Percentiles rank a stretch among this genome's conserved stretches.
Conservation (phyloP, 1,140 invertebrate genomes). For the Polyergus mexicanus region DNA sequence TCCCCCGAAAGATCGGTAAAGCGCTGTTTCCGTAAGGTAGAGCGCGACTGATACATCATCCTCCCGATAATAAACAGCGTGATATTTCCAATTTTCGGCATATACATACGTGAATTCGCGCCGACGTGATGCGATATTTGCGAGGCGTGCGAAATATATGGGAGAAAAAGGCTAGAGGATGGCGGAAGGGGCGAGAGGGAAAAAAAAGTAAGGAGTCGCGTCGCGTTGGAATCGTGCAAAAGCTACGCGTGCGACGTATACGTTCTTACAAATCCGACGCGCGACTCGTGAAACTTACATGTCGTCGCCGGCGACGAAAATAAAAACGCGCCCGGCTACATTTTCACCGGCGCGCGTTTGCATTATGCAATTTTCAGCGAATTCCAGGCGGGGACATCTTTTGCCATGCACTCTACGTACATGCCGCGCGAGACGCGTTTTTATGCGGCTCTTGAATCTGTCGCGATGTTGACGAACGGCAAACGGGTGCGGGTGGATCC, state of each 20-base stretch:
- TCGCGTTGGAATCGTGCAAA: slow-evolving; percentile 44
- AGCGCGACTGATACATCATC: slow-evolving; percentile 59
- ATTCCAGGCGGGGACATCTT: slow-evolving; percentile 47
- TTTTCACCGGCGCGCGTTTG: slow-evolving; percentile 47
- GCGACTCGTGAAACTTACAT: slow-evolving; percentile 64
- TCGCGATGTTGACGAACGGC: slow-evolving; percentile 18
- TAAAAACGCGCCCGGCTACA: slow-evolving; percentile 32
- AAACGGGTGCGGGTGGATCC: slow-evolving; percentile 20
- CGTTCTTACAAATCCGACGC: slow-evolving; percentile 55
- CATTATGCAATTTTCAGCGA: slow-evolving; percentile 59
- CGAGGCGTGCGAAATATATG: slow-evolving; percentile 47
- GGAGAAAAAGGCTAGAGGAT: not conserved
- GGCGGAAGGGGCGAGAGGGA: too few relatives aligned
- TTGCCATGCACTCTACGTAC: slow-evolving; percentile 36
- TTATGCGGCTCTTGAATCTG: slow-evolving; percentile 45
- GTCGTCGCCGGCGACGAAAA: slow-evolving; percentile 50
- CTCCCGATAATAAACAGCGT: slow-evolving; percentile 58
- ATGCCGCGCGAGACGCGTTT: slow-evolving; percentile 35
- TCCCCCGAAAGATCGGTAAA: slow-evolving; percentile 57
- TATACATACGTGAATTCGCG: slow-evolving; percentile 51
- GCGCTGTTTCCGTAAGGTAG: slow-evolving; percentile 50
- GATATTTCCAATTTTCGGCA: slow-evolving; percentile 64
- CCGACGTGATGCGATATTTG: slow-evolving; percentile 60
- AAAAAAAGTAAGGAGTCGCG: not conserved
- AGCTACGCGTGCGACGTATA: slow-evolving; percentile 45